A percentile compares a stretch with the other conserved stretches of the same genome.
phyloP scores from a whole-genome alignment of 2,888 invertebrate species.

The Tachina grossa region DNA sequence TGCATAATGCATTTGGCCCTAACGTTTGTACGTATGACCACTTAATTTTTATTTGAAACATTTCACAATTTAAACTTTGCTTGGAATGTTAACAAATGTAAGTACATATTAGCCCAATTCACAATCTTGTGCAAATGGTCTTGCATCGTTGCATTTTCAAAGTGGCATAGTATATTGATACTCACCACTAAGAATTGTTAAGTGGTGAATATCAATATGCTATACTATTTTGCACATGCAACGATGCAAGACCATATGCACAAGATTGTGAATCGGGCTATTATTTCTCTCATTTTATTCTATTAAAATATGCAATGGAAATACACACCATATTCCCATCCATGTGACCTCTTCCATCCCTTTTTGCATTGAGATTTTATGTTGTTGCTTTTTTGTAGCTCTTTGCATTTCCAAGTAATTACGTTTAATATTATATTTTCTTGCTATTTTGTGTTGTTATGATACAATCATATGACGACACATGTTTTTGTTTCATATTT shows the following conservation, averaged over 20 bases:
- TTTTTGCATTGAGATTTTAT: background rate
- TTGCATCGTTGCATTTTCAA: no score
- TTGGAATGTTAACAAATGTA: slow-evolving; percentile 4
- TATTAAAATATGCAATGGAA: slow-evolving; percentile 36
- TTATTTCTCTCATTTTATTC: background rate
- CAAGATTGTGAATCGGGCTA: no score
- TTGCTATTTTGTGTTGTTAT: slow-evolving; percentile 29
- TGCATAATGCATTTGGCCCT: no score
- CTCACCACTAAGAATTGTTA: no score
- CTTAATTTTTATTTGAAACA: background rate
- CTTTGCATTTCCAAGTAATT: slow-evolving; percentile 29
- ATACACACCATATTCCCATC: slow-evolving; percentile 23
- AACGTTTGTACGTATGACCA: background rate
- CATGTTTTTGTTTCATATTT: slow-evolving; percentile 37
- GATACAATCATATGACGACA: slow-evolving; percentile 69
- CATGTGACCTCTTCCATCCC: background rate
- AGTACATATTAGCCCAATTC: no score
- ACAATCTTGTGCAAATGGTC: no score
- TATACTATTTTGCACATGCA: no score
- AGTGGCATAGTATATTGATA: no score
- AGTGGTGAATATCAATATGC: no score
- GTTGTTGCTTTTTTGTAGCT: slow-evolving; percentile 8
- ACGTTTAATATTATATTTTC: slow-evolving; percentile 33
- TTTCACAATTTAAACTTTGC: slow-evolving; percentile 13
- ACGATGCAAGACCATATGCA: no score